Evolutionary conservation across 2,113 vertebrate genomes (phyloP).

Genomic region (Myodes glareolus): DNA sequence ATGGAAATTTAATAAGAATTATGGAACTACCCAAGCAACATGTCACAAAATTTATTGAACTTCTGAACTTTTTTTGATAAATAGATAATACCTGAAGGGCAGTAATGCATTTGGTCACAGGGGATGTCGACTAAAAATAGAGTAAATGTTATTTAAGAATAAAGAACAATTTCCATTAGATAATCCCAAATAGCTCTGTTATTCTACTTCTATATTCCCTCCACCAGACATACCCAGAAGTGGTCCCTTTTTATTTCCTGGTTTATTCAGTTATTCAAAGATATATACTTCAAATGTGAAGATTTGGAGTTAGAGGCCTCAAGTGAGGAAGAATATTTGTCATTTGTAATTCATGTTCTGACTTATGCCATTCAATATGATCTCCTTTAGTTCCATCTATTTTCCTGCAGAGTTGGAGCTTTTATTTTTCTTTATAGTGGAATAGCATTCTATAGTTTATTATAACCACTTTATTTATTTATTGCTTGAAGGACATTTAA

Average conservation of each 20-base stretch:
- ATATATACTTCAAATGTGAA: not conserved
- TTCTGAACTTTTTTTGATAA: not conserved
- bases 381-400: not conserved
- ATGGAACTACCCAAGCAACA: not conserved
- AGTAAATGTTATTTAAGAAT: constrained; percentile 22
- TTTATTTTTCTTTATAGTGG: not conserved
- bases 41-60: not conserved
- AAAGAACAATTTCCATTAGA: constrained; percentile 53
- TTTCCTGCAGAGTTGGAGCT: not conserved
- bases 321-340: not conserved
- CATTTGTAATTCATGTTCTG: not conserved
- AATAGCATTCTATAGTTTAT: not conserved
- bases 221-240: not conserved
- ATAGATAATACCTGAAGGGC: not conserved
- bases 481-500: not conserved
- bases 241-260: not conserved
- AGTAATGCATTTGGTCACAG: not conserved
- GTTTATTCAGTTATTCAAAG: not conserved
- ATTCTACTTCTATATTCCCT: not conserved
- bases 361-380: not conserved
- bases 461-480: not conserved
- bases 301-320: not conserved
- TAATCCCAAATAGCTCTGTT: constrained; percentile 3
- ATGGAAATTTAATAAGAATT: not conserved
- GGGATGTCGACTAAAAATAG: constrained; percentile 9